Evolutionary conservation across 2,113 vertebrate genomes (phyloP).

Genomic region (Aptenodytes forsteri): DNA sequence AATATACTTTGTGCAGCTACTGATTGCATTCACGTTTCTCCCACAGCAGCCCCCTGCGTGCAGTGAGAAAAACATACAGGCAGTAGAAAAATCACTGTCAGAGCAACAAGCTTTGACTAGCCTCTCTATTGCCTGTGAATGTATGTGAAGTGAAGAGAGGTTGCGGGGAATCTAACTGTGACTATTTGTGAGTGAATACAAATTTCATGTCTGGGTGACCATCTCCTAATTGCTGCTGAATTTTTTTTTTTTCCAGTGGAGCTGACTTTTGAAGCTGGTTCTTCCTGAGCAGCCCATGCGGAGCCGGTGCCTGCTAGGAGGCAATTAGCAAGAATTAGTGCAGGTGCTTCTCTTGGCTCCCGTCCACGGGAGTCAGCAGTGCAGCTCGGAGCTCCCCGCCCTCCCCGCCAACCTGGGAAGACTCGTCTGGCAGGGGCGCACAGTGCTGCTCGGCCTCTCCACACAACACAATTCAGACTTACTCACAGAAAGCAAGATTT

Average conservation of each 20-base stretch:
- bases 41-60: background rate
- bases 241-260: background rate
- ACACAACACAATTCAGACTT: background rate
- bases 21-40: background rate
- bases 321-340: slow-evolving; percentile 13
- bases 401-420: background rate
- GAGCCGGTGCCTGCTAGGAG: background rate
- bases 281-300: background rate
- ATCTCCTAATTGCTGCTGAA: background rate
- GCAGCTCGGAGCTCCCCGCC: background rate
- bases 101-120: background rate
- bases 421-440: background rate
- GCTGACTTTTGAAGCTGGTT: background rate
- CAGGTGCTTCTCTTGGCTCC: slow-evolving; percentile 20
- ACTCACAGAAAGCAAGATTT: background rate
- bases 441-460: background rate
- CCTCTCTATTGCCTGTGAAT: background rate
- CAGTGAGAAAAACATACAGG: background rate
- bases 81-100: background rate
- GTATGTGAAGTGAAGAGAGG: background rate
- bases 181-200: background rate
- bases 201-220: background rate
- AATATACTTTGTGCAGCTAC: background rate
- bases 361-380: background rate
- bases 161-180: background rate